These are phyloP conservation scores for Cheumatopsyche charites DNA, from an alignment of 1,140 invertebrate species.

Conservation along the genomic window DNA sequence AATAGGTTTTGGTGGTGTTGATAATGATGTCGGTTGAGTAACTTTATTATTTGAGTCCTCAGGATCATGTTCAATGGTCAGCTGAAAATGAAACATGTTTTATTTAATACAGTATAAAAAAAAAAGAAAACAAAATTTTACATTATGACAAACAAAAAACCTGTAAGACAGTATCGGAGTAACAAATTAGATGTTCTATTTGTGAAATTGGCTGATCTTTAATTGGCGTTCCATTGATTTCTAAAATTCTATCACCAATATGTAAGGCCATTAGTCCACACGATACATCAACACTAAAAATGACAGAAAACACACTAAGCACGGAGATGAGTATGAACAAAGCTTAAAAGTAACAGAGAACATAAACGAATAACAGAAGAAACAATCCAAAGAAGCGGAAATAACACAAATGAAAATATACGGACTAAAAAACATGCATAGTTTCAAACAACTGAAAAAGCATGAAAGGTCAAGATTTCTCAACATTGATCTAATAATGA, in stretches of 20 bases:
- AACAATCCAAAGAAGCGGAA: no score
- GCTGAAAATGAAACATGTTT: constrained; percentile 55
- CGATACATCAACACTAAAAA: constrained; percentile 77
- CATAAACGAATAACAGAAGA: no score
- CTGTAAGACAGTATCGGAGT: constrained; percentile 76
- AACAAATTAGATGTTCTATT: constrained; percentile 76
- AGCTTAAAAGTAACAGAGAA: no score
- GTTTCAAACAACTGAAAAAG: no score
- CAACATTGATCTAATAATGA: no score
- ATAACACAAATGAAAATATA: no score
- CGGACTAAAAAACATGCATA: no score
- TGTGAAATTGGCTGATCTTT: constrained; percentile 78
- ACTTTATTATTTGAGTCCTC: constrained; percentile 49
- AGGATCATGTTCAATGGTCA: constrained; percentile 90
- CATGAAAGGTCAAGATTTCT: no score
- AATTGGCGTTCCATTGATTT: constrained; percentile 89
- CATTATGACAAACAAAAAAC: constrained; percentile 55
- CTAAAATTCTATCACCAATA: constrained; percentile 88
- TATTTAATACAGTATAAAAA: neutral
- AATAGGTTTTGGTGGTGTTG: neutral
- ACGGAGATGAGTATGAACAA: neutral
- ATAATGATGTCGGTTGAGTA: neutral
- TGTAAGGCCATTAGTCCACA: constrained; percentile 83
- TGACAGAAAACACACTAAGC: constrained; percentile 1
- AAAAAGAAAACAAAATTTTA: neutral